Evolutionary conservation across 2,113 vertebrate species (phyloP), one percentile per base, ranked within the genome.

Genomic region (Etia nguti): DNA sequence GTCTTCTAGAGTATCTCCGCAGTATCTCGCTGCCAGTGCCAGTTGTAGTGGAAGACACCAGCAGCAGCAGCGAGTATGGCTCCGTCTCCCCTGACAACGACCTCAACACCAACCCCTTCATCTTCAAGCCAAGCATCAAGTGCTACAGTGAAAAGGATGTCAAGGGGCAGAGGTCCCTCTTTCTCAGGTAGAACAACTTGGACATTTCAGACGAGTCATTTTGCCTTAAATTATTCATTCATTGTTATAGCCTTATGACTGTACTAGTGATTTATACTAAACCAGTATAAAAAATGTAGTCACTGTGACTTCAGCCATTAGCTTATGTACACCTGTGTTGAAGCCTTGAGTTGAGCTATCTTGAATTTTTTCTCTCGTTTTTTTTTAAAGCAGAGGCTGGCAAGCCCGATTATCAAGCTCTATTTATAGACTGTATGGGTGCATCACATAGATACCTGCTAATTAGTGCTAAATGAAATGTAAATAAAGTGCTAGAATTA

Each of bases 11-110:
- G 79, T 99, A 99, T 85, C 96, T 99, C 12, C 96, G 99, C 88
- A 99, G 98, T 79, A 98, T 99, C 91, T 99, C 98, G 56, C 94
- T 99, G 89, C 99, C 99, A 0, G 98, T 99, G 5, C 98, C 99
- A 1, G 98, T 99, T 83, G 96, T 99, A 92, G 98, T 99, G 48
- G 99, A 99, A 93, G 98, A 99, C 93, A 96, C 96, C 10, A 99
- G 99, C 95, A 99, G 98, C 96, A 99, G 98, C 96, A 99, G 99
- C 1, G 99, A 99, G 92, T 99, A 99, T 4, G 98, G 98, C 85
- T 99, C 99, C 0, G 98, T 99, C 85, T 99, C 99, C 31, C 98
- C 98, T 2, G 99, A 99, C 95, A 98, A 97, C 1, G 99, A 99
- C 88, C 95, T 99, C 84, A 98, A 98, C 95, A 95, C 94, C 59